phyloP scores from a whole-genome alignment of 2,888 invertebrate genomes.

The Scelioninae gen. 1 region DNA sequence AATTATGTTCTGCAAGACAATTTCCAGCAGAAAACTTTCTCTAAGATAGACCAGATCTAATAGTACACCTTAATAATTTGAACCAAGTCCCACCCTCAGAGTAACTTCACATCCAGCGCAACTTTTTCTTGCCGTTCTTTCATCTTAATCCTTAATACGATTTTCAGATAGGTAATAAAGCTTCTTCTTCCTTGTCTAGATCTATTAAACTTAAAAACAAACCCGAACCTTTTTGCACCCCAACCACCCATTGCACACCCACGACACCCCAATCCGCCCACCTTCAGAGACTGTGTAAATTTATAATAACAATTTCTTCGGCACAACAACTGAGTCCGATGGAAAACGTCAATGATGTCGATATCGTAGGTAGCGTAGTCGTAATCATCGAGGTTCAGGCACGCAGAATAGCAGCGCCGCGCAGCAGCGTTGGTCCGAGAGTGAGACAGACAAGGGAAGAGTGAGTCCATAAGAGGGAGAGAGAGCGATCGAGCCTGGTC shows the following conservation, averaged over 20 bases:
- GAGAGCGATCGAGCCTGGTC: conserved; percentile 69
- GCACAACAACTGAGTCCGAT: conserved; percentile 16
- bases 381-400: conserved; percentile 78
- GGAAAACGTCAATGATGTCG: conserved; percentile 72
- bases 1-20: too few relatives aligned
- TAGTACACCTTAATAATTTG: too few relatives aligned
- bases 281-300: background rate
- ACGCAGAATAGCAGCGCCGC: conserved; percentile 79
- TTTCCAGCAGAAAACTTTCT: too few relatives aligned
- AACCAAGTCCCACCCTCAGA: too few relatives aligned
- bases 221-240: background rate
- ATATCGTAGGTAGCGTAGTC: conserved; percentile 73
- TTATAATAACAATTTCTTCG: conserved; percentile 3
- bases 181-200: too few relatives aligned
- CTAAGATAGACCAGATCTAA: too few relatives aligned
- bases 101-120: too few relatives aligned
- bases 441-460: conserved; percentile 50
- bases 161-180: too few relatives aligned
- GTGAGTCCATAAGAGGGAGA: conserved; percentile 38
- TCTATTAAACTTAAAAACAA: background rate
- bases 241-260: background rate
- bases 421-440: conserved; percentile 71
- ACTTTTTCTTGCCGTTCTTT: too few relatives aligned
- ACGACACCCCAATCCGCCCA: background rate
- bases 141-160: too few relatives aligned